A percentile compares a stretch with the other conserved stretches of the same genome.
These are phyloP conservation scores for Poeciliopsis gracilis DNA, from an alignment of 2,797 vertebrate genomes.

Conservation along the genomic window DNA sequence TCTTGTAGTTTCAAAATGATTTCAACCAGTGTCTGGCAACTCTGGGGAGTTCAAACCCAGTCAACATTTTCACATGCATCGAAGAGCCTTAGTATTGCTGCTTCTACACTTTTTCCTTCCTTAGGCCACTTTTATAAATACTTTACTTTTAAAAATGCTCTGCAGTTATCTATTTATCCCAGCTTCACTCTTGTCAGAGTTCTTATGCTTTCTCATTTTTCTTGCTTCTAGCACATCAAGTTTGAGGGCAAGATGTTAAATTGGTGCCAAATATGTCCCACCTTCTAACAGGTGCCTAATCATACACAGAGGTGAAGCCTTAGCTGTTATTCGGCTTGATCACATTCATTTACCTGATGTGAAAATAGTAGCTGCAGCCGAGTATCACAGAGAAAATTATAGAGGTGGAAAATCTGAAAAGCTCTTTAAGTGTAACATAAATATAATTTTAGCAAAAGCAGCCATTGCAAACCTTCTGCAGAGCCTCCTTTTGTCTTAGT, in stretches of 20 bases:
- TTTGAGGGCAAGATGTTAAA: not conserved
- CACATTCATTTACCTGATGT: not conserved
- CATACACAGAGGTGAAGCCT: not conserved
- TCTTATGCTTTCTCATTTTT: not conserved
- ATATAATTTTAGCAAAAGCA: not conserved
- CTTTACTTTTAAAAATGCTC: not conserved
- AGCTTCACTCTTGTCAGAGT: not conserved
- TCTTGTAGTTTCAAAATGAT: not conserved
- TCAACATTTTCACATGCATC: not conserved
- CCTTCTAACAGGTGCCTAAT: not conserved
- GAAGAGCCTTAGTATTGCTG: not conserved
- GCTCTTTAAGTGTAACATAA: not conserved
- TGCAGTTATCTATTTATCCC: not conserved
- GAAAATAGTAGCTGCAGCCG: not conserved
- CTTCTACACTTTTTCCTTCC: not conserved
- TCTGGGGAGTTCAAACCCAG: not conserved
- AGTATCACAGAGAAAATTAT: not conserved
- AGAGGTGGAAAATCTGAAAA: not conserved
- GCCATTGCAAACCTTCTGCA: not conserved
- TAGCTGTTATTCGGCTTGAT: not conserved
- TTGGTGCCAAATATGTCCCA: not conserved
- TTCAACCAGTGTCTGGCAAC: not conserved
- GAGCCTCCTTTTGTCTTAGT: not conserved
- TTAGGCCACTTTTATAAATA: not conserved
- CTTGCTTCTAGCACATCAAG: not conserved